Evolutionary conservation across 1,140 invertebrate species (phyloP).

Genomic region (Oppia nitens): DNA sequence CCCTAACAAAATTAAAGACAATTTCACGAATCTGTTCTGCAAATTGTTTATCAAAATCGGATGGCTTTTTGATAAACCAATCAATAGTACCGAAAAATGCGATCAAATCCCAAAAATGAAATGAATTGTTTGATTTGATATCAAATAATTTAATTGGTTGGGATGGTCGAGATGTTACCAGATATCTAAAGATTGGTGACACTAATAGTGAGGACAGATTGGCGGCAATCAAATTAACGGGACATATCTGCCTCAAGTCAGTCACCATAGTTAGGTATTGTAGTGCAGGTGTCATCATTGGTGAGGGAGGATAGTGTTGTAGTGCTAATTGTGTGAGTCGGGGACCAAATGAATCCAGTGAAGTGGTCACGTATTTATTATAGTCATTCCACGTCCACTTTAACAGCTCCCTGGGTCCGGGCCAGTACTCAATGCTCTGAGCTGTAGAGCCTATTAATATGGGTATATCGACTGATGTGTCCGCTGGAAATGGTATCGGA

Average conservation of each 20-base stretch:
- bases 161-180: constrained; percentile 15
- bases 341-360: constrained; percentile 19
- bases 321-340: constrained; percentile 18
- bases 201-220: constrained; percentile 4
- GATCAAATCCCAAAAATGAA: constrained; percentile 21
- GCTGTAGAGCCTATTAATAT: constrained; percentile 17
- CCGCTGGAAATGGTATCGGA: neutral
- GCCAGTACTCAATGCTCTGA: constrained; percentile 21
- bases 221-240: constrained; percentile 16
- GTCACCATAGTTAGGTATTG: constrained; percentile 21
- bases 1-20: constrained; percentile 16
- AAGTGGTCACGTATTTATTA: constrained; percentile 21
- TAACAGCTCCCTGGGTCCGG: constrained; percentile 18
- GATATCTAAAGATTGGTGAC: constrained; percentile 17
- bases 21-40: constrained; percentile 15
- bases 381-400: constrained; percentile 20
- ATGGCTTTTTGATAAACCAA: constrained; percentile 13
- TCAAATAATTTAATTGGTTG: constrained; percentile 17
- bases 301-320: constrained; percentile 9
- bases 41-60: constrained; percentile 15
- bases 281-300: constrained; percentile 9
- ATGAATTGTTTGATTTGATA: constrained; percentile 18
- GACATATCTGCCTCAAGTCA: constrained; percentile 21
- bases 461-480: neutral
- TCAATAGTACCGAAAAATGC: constrained; percentile 18